phyloP scores from a whole-genome alignment of 2,797 vertebrate genomes.

The Erpetoichthys calabaricus region DNA sequence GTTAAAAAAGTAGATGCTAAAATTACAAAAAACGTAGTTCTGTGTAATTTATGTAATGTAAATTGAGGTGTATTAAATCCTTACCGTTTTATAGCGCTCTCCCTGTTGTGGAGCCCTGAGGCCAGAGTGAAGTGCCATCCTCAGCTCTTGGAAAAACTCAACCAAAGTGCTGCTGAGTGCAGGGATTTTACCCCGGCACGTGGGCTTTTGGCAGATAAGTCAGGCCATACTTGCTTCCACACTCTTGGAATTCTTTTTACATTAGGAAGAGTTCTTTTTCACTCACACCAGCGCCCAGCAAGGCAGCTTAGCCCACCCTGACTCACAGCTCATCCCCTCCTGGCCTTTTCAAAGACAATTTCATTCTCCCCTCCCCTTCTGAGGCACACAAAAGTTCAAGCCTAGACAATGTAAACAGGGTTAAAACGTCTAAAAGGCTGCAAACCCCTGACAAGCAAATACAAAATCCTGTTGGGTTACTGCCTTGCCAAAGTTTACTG shows the following conservation, averaged over 20 bases:
- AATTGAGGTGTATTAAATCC: conserved; percentile 16
- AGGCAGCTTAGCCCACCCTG: conserved; percentile 16
- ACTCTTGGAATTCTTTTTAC: conserved; percentile 39
- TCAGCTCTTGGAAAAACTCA: conserved; percentile 9
- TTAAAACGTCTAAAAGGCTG: conserved; percentile 13
- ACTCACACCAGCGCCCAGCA: conserved; percentile 12
- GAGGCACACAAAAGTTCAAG: conserved; percentile 8
- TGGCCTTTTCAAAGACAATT: conserved; percentile 2
- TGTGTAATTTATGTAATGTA: too few relatives aligned
- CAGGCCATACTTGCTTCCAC: conserved; percentile 37
- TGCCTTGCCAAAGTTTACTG: conserved; percentile 7
- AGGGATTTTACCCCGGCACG: conserved; percentile 21
- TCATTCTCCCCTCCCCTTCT: conserved; percentile 2
- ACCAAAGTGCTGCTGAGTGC: conserved; percentile 5
- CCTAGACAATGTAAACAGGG: conserved; percentile 16
- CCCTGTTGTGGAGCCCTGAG: conserved; percentile 55
- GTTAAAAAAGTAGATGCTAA: too few relatives aligned
- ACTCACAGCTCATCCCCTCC: conserved; percentile 4
- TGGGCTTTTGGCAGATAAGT: conserved; percentile 45
- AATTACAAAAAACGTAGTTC: too few relatives aligned
- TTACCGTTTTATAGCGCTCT: conserved; percentile 75
- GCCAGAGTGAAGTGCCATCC: conserved; percentile 47
- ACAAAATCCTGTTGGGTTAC: conserved; percentile 1
- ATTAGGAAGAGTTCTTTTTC: conserved; percentile 9
- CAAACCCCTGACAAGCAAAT: conserved; percentile 12